phyloP scores from a whole-genome alignment of 2,888 invertebrate genomes.

The Nymphalis polychloros region DNA sequence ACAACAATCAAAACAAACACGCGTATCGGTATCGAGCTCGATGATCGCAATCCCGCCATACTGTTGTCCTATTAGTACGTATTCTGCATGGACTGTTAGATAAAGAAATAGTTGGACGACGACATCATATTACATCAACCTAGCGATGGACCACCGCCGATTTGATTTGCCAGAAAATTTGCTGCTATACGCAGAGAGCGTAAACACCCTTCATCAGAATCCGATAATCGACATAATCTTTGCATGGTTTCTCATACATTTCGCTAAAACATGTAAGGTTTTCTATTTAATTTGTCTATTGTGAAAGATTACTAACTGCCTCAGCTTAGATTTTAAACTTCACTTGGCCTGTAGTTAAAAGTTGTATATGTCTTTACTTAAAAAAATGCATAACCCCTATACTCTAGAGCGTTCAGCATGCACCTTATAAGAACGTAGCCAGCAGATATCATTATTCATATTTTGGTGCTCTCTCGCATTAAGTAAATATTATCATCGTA shows the following conservation, averaged over 20 bases:
- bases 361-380: conserved; percentile 1
- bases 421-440: conserved; percentile 15
- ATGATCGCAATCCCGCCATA: conserved; percentile 80
- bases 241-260: conserved; percentile 24
- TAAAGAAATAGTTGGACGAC: conserved; percentile 37
- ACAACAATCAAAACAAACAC: conserved; percentile 35
- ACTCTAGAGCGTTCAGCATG: conserved; percentile 18
- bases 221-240: conserved; percentile 25
- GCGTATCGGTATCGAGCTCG: conserved; percentile 52
- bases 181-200: conserved; percentile 28
- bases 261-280: background rate
- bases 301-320: background rate
- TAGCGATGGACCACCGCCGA: conserved; percentile 30
- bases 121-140: conserved; percentile 33
- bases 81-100: conserved; percentile 66
- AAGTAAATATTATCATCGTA: too few relatives aligned
- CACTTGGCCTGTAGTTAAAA: background rate
- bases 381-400: conserved; percentile 3
- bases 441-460: conserved; percentile 13
- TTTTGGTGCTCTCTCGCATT: conserved; percentile 24
- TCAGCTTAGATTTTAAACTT: conserved; percentile 13
- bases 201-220: conserved; percentile 38
- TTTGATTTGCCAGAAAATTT: conserved; percentile 31
- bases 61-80: conserved; percentile 61
- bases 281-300: background rate